These are phyloP conservation scores for Drosophila conformis DNA, from an alignment of 2,888 invertebrate species.

Conservation along the genomic window DNA sequence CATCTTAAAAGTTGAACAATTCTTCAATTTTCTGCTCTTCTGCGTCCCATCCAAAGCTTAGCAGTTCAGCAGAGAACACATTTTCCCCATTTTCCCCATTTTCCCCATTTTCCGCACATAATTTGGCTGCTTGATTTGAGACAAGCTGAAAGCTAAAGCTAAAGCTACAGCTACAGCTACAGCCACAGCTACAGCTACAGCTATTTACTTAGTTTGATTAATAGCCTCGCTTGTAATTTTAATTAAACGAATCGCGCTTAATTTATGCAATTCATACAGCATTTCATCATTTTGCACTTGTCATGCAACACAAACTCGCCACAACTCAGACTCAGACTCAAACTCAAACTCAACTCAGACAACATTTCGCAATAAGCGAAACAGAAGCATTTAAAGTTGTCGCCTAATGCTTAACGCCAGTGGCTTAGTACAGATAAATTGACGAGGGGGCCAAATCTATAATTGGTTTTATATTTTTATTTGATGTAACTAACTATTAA, in stretches of 20 bases:
- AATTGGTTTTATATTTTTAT: not conserved
- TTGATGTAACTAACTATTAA: not conserved
- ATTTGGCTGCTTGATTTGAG: constrained; percentile 1
- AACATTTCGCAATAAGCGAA: constrained; percentile 9
- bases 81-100: not conserved
- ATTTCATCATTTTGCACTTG: constrained; percentile 81
- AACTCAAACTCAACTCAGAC: constrained; percentile 7
- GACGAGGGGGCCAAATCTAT: not conserved
- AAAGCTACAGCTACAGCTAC: not conserved
- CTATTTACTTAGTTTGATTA: constrained; percentile 69
- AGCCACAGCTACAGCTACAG: not conserved
- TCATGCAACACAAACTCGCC: constrained; percentile 60
- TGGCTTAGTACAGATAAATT: not conserved
- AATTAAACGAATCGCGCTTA: constrained; percentile 80
- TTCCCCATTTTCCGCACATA: not conserved
- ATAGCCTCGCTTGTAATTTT: constrained; percentile 72
- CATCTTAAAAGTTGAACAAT: not conserved
- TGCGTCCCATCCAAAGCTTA: constrained; percentile 77
- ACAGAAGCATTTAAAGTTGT: constrained; percentile 35
- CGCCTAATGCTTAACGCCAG: constrained; percentile 32
- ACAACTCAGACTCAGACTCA: constrained; percentile 10
- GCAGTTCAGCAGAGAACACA: constrained; percentile 15
- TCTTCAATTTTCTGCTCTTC: constrained; percentile 56
- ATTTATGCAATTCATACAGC: constrained; percentile 80
- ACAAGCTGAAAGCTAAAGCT: not conserved